Conservation (phyloP, 2,797 vertebrate species). For the Catostomus latipinnis region DNA sequence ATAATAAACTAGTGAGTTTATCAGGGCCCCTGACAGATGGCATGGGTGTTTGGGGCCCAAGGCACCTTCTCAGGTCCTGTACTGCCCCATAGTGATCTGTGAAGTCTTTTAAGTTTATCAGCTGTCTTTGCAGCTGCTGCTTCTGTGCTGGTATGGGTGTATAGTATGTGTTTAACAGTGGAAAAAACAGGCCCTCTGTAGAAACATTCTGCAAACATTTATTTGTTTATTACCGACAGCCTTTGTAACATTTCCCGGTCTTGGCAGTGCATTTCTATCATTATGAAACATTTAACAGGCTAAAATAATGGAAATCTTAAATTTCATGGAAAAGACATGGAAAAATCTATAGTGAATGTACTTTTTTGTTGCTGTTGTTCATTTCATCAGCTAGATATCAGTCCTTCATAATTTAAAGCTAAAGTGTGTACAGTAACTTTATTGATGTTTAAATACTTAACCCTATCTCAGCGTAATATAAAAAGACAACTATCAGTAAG, state of each 20-base stretch:
- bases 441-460: too few species aligned
- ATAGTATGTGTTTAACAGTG: conserved; percentile 31
- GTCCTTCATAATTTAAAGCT: too few species aligned
- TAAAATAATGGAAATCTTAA: conserved; percentile 53
- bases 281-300: not conserved
- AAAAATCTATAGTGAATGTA: too few species aligned
- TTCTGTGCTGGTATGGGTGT: conserved; percentile 18
- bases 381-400: not conserved
- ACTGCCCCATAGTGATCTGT: conserved; percentile 64
- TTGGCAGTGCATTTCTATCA: not conserved
- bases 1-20: conserved; percentile 42
- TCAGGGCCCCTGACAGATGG: conserved; percentile 56
- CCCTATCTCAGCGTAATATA: too few species aligned
- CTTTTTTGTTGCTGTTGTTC: too few species aligned
- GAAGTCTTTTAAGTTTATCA: conserved; percentile 75
- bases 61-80: conserved; percentile 56
- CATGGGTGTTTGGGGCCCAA: conserved; percentile 41
- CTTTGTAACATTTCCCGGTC: conserved; percentile 26
- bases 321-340: conserved; percentile 58
- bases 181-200: not conserved
- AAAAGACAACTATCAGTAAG: too few species aligned
- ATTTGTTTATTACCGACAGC: conserved; percentile 45
- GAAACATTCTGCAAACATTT: conserved; percentile 3
- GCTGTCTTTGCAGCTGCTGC: conserved; percentile 83
- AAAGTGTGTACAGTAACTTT: too few species aligned